Base-by-base conservation (phyloP, 2,888 invertebrate species). In the Drosophila paranaensis region DNA sequence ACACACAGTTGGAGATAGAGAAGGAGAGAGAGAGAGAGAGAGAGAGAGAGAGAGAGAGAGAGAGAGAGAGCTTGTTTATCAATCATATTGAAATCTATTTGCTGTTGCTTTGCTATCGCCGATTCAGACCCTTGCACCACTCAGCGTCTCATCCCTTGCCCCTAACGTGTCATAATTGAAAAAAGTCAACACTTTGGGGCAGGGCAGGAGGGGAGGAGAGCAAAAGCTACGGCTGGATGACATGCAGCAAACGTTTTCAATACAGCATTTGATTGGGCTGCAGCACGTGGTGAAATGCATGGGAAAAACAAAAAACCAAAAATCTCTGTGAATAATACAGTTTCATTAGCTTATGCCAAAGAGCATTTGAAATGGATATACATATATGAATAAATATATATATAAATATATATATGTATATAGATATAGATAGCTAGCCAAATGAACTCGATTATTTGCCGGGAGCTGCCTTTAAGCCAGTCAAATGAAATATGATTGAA, bases 81-180 rank as follows among this genome's bases (percentile, higher is more conserved):
- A 89, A 87, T 89, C 90, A 89, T 82, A 88, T 87, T 88, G 85
- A 89, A 89, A 85, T 85, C 84, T 87, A 73, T 84, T 87, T 87
- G 81, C 83, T 87, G 81, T 77, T 75, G 51, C 66, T 67, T 68
- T 75, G 40, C 62, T 62, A 57, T 62, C 60, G 39, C 58, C 20
- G 35, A 13, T 57, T 51, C 43, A 6, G 27, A 6, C 35, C 50
- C 46, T 14, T 13, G 8, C 14, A 40, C 30, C 13, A 14, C 9
- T n/a, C 13, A 50, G 11, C 11, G 39, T 11, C 39, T 10, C 39
- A 50, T 46, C 20, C 14, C 30, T 16, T 16, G 27, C 33, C 13
- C 14, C 48, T 8, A 13, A 20, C 68, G 67, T 60, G 67, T 80
- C 63, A 80, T 87, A 86, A 82, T 82, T 82, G 87, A 81, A 87